Conservation (phyloP, 2,888 invertebrate genomes). For the Scaptomyza cyrtandrae region DNA sequence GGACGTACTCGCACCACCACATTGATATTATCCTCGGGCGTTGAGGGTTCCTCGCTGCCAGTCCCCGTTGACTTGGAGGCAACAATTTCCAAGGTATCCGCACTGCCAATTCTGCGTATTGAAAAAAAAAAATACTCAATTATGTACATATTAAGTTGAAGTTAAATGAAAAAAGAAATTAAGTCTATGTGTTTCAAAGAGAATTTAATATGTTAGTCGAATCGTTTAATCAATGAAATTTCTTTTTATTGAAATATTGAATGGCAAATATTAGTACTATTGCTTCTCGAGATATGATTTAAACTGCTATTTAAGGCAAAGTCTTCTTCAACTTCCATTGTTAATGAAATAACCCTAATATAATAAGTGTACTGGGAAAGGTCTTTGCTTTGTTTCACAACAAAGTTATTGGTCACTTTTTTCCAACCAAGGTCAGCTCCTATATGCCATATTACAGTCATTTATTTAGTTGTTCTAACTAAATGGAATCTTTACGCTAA, state of each 20-base stretch:
- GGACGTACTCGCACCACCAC: slow-evolving; percentile 95
- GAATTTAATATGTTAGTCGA: neutral
- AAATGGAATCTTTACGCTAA: slow-evolving; percentile 25
- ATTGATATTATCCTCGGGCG: slow-evolving; percentile 92
- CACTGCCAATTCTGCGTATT: slow-evolving; percentile 82
- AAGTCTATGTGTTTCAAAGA: neutral
- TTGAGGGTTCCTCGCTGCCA: slow-evolving; percentile 84
- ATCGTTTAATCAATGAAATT: neutral
- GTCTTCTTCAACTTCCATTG: too few species aligned
- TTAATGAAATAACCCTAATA: too few species aligned
- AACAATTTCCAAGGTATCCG: slow-evolving; percentile 83
- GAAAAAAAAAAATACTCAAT: slow-evolving; percentile 13
- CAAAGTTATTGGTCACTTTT: neutral
- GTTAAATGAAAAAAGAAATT: slow-evolving; percentile 7
- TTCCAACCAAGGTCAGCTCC: neutral
- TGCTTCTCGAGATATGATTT: too few species aligned
- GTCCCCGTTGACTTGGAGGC: slow-evolving; percentile 84
- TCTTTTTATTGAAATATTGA: too few species aligned
- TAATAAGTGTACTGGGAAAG: too few species aligned
- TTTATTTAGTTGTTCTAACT: slow-evolving; percentile 14
- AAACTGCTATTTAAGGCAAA: too few species aligned
- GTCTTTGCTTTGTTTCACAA: too few species aligned
- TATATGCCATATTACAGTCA: neutral
- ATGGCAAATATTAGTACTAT: too few species aligned
- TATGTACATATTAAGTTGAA: slow-evolving; percentile 29